Evolutionary conservation across 2,113 vertebrate species (phyloP), one percentile per base, ranked within the genome.

Genomic region (Stigmatopora nigra): DNA sequence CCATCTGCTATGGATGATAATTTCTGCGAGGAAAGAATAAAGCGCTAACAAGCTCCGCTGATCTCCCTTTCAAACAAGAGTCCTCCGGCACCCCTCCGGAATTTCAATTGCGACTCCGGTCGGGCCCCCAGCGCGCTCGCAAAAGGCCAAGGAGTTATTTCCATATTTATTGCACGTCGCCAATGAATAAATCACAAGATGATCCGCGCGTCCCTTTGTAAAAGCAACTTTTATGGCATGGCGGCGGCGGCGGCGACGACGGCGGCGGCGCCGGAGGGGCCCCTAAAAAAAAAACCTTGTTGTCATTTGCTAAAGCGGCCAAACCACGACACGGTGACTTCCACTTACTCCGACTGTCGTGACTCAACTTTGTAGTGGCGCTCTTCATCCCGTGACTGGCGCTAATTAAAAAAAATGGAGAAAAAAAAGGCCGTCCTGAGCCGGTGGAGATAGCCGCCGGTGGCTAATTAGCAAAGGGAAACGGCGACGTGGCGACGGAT

Each of bases 141-240:
- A 58, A 87, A 83, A 83, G 86, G 78, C 78, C 78, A 81, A 36
- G 61, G 61, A 79, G 70, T 73, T 78, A 86, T 86, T 87, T 82
- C 81, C 84, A 86, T 85, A 85, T 83, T 86, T 84, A 84, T 85
- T 79, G 82, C 77, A 66, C 80, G 72, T 71, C 52, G 61, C 25
- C 25, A 31, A 75, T 82, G 73, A 83, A 86, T 84, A 86, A 87
- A 88, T 31, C 84, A 89, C 73, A 84, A 72, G 77, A 67, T 16
- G 60, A 69, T 78, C 80, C 79, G 86, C 85, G 79, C 77, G 75
- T 62, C 78, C 79, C 64, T 61, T 82, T 69, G 82, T 82, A 84
- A 79, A 78, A 84, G 73, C 77, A 78, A 52, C 71, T 74, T 80
- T 84, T 80, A 80, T 80, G 77, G 70, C 71, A n/a, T n/a, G 63